A percentile compares a stretch with the other conserved stretches of the same genome.
Conservation (phyloP, 1,140 invertebrate genomes). For the honey bee (Apis mellifera) region Amel_HAv3.1 CM009931.2:6178501-6179000, state of each 20-base stretch:
- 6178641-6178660: constrained; percentile 82
- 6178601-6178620: constrained; percentile 86
- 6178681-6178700: constrained; percentile 62
- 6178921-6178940: no score
- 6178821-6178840: constrained; percentile 1
- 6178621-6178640: constrained; percentile 88
- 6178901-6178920: no score
- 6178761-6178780: constrained; percentile 47
- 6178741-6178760: constrained; percentile 49
- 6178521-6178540: constrained; percentile 25
- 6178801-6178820: background rate
- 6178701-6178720: constrained; percentile 45
- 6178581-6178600: constrained; percentile 87
- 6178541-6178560: constrained; percentile 69
- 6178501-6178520: background rate
- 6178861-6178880: background rate
- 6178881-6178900: background rate
- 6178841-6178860: background rate
- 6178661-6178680: constrained; percentile 57
- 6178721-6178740: constrained; percentile 79
- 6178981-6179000: no score
- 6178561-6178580: constrained; percentile 76
- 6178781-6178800: constrained; percentile 8
- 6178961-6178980: no score
- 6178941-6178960: no score